A percentile compares a stretch with the other conserved stretches of the same genome.
Conservation (phyloP, 2,797 vertebrate genomes). For the Pteropus rufus region DNA sequence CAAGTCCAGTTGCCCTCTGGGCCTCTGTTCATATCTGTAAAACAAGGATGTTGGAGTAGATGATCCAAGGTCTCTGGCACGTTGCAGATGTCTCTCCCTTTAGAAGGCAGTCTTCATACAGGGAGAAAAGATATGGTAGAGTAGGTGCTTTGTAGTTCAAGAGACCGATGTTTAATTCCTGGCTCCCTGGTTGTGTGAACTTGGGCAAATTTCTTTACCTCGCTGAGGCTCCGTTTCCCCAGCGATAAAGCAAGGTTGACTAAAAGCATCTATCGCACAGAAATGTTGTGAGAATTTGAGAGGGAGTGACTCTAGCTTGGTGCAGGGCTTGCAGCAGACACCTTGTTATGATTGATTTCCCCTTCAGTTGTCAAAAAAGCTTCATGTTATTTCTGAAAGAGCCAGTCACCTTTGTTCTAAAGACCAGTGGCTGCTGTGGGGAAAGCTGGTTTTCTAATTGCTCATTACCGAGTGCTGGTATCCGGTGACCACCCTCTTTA, state of each 20-base stretch:
- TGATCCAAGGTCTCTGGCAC: neutral
- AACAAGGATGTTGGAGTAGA: neutral
- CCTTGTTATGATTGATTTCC: neutral
- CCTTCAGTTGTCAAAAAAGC: neutral
- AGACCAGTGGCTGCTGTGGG: neutral
- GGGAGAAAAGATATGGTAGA: neutral
- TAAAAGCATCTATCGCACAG: neutral
- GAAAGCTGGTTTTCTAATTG: neutral
- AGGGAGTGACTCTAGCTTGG: neutral
- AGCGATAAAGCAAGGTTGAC: neutral
- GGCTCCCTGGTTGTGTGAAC: neutral
- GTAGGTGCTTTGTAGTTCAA: neutral
- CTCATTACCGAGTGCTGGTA: neutral
- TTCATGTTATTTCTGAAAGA: neutral
- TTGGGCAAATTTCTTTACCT: neutral
- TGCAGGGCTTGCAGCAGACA: neutral
- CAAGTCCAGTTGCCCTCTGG: neutral
- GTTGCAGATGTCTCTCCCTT: neutral
- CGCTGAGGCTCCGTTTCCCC: neutral
- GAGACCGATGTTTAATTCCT: neutral
- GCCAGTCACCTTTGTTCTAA: neutral
- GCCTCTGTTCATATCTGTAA: neutral
- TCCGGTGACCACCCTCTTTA: neutral
- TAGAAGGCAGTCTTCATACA: neutral
- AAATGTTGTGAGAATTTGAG: neutral